phyloP scores from a whole-genome alignment of 2,113 vertebrate genomes.

The Amazona vittata region DNA sequence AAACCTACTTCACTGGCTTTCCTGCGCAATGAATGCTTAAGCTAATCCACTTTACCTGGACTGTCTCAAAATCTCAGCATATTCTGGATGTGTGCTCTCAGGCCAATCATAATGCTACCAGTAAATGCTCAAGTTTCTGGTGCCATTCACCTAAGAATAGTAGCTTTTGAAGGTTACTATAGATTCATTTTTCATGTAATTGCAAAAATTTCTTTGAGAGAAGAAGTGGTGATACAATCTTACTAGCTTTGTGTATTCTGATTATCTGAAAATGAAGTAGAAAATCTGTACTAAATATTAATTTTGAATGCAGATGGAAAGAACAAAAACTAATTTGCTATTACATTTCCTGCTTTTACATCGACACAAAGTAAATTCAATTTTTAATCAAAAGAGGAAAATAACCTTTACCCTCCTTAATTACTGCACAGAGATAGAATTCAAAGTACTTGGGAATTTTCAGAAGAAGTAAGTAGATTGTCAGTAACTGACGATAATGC shows the following conservation, averaged over 20 bases:
- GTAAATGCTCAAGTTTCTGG: background rate
- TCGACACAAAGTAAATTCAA: slow-evolving; percentile 54
- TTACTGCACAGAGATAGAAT: slow-evolving; percentile 2
- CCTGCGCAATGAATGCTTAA: background rate
- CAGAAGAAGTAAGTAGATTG: background rate
- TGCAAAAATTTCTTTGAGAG: background rate
- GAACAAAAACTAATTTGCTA: slow-evolving; percentile 30
- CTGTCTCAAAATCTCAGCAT: background rate
- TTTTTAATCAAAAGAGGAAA: slow-evolving; percentile 55
- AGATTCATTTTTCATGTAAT: slow-evolving; percentile 11
- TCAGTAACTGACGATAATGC: background rate
- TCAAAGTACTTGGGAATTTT: slow-evolving; percentile 7
- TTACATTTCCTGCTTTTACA: slow-evolving; percentile 28
- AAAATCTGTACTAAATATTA: slow-evolving; percentile 19
- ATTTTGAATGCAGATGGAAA: slow-evolving; percentile 33
- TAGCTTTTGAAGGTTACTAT: background rate
- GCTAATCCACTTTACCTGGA: background rate
- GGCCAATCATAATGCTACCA: background rate
- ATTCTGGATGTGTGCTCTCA: background rate
- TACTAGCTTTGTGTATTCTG: slow-evolving; percentile 27
- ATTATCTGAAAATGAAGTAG: slow-evolving; percentile 57
- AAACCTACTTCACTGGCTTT: background rate
- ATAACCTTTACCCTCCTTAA: slow-evolving; percentile 20
- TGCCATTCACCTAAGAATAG: background rate
- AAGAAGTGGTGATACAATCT: background rate